Evolutionary conservation across 2,113 vertebrate genomes (phyloP).

Genomic region (Hippocampus guttulatus): DNA sequence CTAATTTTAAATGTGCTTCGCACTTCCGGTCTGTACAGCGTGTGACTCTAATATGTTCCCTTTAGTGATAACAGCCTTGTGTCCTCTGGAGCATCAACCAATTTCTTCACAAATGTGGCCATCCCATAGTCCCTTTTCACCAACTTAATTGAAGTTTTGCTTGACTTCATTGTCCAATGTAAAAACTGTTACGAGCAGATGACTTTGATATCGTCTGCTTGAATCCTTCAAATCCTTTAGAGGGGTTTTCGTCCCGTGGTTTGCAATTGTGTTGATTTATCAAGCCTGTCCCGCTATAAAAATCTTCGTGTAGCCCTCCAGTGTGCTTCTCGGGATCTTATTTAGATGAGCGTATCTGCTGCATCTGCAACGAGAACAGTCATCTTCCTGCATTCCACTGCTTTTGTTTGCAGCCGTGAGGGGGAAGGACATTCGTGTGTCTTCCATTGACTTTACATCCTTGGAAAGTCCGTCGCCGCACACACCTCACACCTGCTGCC

Average conservation of each 20-base stretch:
- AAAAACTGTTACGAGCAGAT: conserved; percentile 12
- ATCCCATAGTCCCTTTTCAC: conserved; percentile 18
- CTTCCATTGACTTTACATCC: conserved; percentile 73
- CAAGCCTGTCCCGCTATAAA: conserved; percentile 41
- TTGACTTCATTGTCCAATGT: conserved; percentile 14
- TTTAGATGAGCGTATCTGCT: conserved; percentile 62
- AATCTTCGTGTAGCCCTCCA: conserved; percentile 37
- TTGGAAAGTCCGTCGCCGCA: conserved; percentile 68
- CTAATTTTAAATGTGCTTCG: conserved; percentile 59
- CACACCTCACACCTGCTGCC: conserved; percentile 70
- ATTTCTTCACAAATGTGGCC: conserved; percentile 36
- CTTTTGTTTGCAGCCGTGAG: conserved; percentile 70
- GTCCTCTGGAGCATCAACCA: conserved; percentile 31
- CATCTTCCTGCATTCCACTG: conserved; percentile 73
- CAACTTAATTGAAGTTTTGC: conserved; percentile 6
- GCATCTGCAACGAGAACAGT: conserved; percentile 61
- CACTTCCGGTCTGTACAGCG: background rate
- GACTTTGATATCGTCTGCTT: conserved; percentile 24
- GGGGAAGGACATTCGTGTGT: conserved; percentile 67
- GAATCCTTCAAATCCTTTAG: conserved; percentile 15
- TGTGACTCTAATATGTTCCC: conserved; percentile 26
- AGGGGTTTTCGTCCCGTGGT: conserved; percentile 16
- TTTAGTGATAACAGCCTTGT: conserved; percentile 25
- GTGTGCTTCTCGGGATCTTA: conserved; percentile 53
- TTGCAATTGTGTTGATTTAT: conserved; percentile 32